Percentiles rank a stretch among this genome's conserved stretches.
These are phyloP conservation scores for Brienomyrus longianalis DNA, from an alignment of 2,113 vertebrate genomes.

Conservation along the genomic window DNA sequence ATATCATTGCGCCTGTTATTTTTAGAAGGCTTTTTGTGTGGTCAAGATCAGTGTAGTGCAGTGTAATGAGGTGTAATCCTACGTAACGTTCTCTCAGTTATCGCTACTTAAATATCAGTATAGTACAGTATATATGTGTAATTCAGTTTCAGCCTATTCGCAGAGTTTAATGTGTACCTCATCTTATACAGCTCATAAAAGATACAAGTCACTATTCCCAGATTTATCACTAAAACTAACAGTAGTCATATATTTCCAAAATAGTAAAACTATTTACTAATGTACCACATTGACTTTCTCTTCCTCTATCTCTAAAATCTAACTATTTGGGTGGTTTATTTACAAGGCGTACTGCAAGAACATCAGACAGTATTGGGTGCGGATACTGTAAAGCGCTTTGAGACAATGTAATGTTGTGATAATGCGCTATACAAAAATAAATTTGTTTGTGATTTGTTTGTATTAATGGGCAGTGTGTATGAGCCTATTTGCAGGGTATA, in stretches of 20 bases:
- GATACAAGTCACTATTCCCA: not conserved
- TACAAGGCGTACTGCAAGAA: too few species aligned
- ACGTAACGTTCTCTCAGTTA: not conserved
- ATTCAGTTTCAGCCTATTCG: not conserved
- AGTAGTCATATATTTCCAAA: not conserved
- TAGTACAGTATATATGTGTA: not conserved
- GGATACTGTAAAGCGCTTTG: too few species aligned
- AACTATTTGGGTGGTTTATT: too few species aligned
- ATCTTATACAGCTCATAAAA: not conserved
- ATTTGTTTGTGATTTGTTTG: too few species aligned
- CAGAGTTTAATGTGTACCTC: not conserved
- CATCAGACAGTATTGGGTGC: too few species aligned
- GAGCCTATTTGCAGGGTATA: not conserved
- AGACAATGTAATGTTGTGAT: too few species aligned
- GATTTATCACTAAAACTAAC: not conserved
- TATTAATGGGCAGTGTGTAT: too few species aligned
- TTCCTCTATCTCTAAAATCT: too few species aligned
- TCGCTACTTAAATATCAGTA: not conserved
- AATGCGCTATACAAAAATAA: too few species aligned
- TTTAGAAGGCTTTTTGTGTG: not conserved
- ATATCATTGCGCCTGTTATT: not conserved
- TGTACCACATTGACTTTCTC: too few species aligned
- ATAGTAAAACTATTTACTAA: not conserved
- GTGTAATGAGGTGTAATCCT: not conserved
- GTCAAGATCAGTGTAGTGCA: not conserved